phyloP scores from a whole-genome alignment of 1,140 invertebrate species.

The Heterodera schachtii region DNA sequence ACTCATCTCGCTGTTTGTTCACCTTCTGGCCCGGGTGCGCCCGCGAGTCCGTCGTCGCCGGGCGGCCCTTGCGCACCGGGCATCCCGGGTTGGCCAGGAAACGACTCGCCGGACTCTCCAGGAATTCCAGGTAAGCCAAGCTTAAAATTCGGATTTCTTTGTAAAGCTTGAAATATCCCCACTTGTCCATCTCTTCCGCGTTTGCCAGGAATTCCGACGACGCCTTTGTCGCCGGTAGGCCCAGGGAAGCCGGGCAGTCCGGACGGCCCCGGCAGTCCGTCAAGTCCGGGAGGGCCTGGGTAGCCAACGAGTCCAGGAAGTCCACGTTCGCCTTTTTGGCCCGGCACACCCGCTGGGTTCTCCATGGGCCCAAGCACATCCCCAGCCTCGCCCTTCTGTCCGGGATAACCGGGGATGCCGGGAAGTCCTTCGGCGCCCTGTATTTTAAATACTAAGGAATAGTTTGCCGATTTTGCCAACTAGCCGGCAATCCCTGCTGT shows the following conservation, averaged over 20 bases:
- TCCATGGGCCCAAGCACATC: constrained; percentile 65
- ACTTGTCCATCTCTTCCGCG: constrained; percentile 52
- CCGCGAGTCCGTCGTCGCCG: constrained; percentile 34
- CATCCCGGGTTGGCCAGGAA: constrained; percentile 35
- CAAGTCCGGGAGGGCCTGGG: constrained; percentile 50
- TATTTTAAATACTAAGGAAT: neutral
- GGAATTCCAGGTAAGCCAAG: constrained; percentile 34
- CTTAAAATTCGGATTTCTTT: neutral
- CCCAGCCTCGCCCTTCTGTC: constrained; percentile 60
- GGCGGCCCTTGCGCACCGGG: constrained; percentile 15
- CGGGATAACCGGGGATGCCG: constrained; percentile 60
- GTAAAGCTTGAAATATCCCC: neutral
- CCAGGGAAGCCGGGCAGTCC: constrained; percentile 51
- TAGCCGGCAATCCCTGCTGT: constrained; percentile 46
- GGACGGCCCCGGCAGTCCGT: constrained; percentile 45
- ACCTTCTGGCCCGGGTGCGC: constrained; percentile 25
- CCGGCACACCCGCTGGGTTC: constrained; percentile 55
- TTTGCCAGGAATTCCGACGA: constrained; percentile 49
- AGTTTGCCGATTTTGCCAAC: constrained; percentile 7
- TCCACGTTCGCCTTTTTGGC: constrained; percentile 55
- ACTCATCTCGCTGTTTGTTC: neutral
- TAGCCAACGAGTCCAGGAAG: constrained; percentile 46
- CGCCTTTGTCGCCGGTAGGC: constrained; percentile 43
- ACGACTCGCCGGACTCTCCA: constrained; percentile 36
- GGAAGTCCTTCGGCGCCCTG: constrained; percentile 58